Evolutionary conservation across 2,888 invertebrate species (phyloP).

Genomic region (Conomelus anceps): DNA sequence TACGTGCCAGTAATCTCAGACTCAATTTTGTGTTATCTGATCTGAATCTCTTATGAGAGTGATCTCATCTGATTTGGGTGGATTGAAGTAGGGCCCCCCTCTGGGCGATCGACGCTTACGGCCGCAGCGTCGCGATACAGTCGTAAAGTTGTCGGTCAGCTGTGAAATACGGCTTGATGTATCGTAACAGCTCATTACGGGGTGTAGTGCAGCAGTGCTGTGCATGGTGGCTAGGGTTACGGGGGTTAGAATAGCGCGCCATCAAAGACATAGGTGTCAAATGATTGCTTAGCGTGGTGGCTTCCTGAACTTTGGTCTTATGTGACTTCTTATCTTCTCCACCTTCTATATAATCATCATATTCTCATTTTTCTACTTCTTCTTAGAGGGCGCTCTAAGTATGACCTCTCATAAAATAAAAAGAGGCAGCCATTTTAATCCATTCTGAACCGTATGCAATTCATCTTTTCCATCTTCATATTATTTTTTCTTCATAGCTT

Average conservation of each 20-base stretch:
- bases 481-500: no score
- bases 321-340: neutral
- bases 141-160: neutral
- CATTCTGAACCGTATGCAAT: no score
- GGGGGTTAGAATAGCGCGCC: neutral
- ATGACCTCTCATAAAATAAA: no score
- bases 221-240: neutral
- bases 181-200: neutral
- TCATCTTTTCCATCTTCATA: no score
- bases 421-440: no score
- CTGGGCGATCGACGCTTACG: neutral
- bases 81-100: neutral
- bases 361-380: neutral
- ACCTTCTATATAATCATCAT: neutral
- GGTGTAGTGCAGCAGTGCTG: neutral
- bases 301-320: neutral
- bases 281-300: neutral
- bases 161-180: neutral
- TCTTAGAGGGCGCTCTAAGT: no score
- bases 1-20: neutral
- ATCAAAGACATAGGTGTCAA: neutral
- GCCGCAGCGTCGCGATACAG: neutral
- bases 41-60: neutral
- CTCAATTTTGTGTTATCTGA: neutral
- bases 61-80: neutral